Evolutionary conservation across 2,113 vertebrate species (phyloP).

Genomic region (Chlorodrepanis virens): DNA sequence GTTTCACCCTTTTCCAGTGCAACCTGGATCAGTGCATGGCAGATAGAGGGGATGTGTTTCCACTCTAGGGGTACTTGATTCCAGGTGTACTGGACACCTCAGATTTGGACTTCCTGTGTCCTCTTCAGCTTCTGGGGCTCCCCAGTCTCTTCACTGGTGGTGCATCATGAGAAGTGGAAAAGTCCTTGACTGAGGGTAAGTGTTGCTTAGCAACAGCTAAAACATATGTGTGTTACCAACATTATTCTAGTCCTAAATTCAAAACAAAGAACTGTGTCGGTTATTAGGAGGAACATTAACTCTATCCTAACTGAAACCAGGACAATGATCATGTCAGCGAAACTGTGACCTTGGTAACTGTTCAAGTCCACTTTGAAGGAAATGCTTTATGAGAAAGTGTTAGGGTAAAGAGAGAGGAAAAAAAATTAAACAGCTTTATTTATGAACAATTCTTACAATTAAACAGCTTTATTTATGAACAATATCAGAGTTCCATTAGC

Average conservation of each 20-base stretch:
- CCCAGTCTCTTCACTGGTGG: not conserved
- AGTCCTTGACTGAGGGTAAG: no score
- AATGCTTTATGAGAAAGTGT: not conserved
- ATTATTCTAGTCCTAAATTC: not conserved
- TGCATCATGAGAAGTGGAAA: not conserved
- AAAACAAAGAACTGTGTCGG: rapidly evolving
- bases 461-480: not conserved
- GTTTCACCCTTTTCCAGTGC: not conserved
- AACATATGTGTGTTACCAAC: not conserved
- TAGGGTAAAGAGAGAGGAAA: not conserved
- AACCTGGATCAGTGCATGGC: not conserved
- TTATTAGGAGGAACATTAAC: not conserved
- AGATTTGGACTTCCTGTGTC: not conserved
- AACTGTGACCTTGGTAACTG: not conserved
- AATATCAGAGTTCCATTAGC: not conserved
- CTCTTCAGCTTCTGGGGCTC: not conserved
- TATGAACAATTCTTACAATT: not conserved
- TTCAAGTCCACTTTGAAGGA: not conserved
- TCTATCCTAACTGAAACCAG: not conserved
- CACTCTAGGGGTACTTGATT: not conserved
- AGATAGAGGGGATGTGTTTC: not conserved
- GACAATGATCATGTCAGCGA: not conserved
- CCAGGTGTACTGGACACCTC: not conserved
- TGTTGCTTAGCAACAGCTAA: not conserved
- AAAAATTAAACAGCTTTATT: not conserved